Evolutionary conservation across 2,113 vertebrate genomes (phyloP).

Genomic region (Diadophis punctatus): DNA sequence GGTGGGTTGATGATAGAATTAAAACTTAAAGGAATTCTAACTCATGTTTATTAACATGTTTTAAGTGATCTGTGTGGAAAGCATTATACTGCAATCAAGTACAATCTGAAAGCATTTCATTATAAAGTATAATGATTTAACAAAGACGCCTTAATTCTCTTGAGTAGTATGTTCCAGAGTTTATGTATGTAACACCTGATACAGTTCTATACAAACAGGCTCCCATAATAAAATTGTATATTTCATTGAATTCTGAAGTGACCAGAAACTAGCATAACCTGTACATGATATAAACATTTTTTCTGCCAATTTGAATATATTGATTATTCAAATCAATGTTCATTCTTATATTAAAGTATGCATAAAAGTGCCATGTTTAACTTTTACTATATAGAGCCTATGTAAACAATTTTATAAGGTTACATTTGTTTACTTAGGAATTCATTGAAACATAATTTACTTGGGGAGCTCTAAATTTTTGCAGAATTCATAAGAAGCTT

Average conservation of each 20-base stretch:
- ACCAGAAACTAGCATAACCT: background rate
- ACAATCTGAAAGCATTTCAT: background rate
- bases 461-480: background rate
- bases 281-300: background rate
- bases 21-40: constrained; percentile 28
- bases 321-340: background rate
- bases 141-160: constrained; percentile 11
- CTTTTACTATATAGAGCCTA: background rate
- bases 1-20: background rate
- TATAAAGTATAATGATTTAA: constrained; percentile 24
- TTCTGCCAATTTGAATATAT: background rate
- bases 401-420: background rate
- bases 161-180: constrained; percentile 45
- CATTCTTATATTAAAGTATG: background rate
- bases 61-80: constrained; percentile 19
- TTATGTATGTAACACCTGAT: constrained; percentile 35
- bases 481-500: background rate
- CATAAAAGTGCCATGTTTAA: background rate
- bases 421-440: background rate
- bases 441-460: background rate
- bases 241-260: background rate
- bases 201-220: background rate
- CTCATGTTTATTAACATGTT: background rate
- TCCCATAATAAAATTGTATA: background rate
- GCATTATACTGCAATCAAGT: constrained; percentile 9